Evolutionary conservation across 2,113 vertebrate species (phyloP), one percentile per base, ranked within the genome.

Genomic region (Meles meles): DNA sequence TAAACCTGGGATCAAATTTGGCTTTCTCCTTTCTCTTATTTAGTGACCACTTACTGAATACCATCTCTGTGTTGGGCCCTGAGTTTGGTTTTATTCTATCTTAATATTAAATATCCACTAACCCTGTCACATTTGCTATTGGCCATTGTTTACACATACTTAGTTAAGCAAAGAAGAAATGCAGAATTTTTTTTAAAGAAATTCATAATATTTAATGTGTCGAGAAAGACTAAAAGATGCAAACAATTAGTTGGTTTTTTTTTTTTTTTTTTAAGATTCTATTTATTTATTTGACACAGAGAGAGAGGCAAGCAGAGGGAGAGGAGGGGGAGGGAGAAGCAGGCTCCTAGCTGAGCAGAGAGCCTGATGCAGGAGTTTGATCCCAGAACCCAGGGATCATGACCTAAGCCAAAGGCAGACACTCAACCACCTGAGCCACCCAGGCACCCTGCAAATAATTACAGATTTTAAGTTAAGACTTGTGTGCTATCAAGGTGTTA

Each of bases 151-250:
- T n/a, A 61, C 5, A 90, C 6, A 42, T 20, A 89, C 34, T 83
- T 77, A 93, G 47, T 39, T 52, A 82, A 82, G 55, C 42, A 84
- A 72, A 95, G 69, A 89, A 80, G 65, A 97, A 93, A 88, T 83
- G 84, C 25, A 52, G 42, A 71, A 6, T 18, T 67, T 67, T 34
- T 65, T 67, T 34, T 1, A 6, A 29, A 79, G 57, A 96, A 93
- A 88, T 74, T 84, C 55, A 47, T 37, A 71, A 82, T 95, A 42
- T 79, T 67, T 72, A 44, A 80, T 42, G 42, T 81, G 49, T 80
- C 77, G 67, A 84, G 76, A 77, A 92, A 94, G 29, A 87, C 1
- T 18, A 14, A 47, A 76, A 90, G 44, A 92, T 37, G 39, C 69
- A 81, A 91, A 88, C 55, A 59, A 44, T 34, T 77, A 59, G 55